These are phyloP conservation scores for Procambarus virginalis DNA, from an alignment of 1,140 invertebrate genomes.

Conservation along the genomic window DNA sequence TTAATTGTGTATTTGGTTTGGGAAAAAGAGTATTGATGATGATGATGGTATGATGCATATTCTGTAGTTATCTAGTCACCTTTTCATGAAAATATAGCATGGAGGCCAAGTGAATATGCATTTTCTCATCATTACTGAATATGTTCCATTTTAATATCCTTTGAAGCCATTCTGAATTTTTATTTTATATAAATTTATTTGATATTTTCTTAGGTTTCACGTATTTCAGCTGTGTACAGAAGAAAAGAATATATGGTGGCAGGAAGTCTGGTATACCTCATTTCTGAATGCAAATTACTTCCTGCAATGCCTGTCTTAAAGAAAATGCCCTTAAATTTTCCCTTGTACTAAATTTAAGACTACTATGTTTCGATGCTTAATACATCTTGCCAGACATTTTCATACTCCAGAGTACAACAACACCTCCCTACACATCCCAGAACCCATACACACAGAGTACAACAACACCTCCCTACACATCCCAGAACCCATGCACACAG, in stretches of 20 bases:
- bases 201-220: background rate
- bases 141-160: background rate
- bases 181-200: background rate
- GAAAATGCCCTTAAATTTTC: background rate
- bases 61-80: constrained; percentile 12
- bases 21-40: background rate
- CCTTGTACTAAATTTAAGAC: background rate
- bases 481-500: too few species aligned
- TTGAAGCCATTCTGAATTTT: background rate
- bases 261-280: constrained; percentile 10
- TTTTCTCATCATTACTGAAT: constrained; percentile 2
- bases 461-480: too few species aligned
- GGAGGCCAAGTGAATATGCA: constrained; percentile 10
- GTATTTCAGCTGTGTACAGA: background rate
- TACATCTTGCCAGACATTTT: constrained; percentile 23
- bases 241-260: constrained; percentile 7
- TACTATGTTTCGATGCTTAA: background rate
- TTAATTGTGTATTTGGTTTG: background rate
- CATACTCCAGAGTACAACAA: background rate
- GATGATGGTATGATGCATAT: background rate
- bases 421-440: too few species aligned
- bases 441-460: too few species aligned
- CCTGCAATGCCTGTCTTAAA: background rate
- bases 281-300: background rate
- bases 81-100: background rate